phyloP scores from a whole-genome alignment of 2,113 vertebrate genomes.

The Dascyllus trimaculatus region DNA sequence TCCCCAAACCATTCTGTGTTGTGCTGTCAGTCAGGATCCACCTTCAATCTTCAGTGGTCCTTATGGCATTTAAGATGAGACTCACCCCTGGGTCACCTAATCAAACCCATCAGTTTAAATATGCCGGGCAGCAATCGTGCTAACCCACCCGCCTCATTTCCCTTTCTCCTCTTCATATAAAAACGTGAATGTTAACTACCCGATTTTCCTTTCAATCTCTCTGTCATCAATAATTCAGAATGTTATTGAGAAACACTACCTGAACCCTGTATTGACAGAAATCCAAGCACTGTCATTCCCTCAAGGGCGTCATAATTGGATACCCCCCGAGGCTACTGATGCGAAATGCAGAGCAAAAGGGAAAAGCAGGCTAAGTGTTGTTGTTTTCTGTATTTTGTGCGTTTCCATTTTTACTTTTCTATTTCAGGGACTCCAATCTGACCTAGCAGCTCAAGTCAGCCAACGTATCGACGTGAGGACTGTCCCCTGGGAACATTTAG shows the following conservation, averaged over 20 bases:
- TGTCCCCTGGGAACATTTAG: slow-evolving; percentile 25
- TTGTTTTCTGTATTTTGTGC: slow-evolving; percentile 55
- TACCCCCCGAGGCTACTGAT: slow-evolving; percentile 61
- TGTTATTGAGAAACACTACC: slow-evolving; percentile 84
- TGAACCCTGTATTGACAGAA: slow-evolving; percentile 83
- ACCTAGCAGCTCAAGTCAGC: slow-evolving; percentile 45
- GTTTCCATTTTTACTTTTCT: slow-evolving; percentile 72
- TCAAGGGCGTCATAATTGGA: slow-evolving; percentile 82
- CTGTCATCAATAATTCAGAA: slow-evolving; percentile 83
- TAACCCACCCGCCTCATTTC: slow-evolving; percentile 36
- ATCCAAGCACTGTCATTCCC: slow-evolving; percentile 78
- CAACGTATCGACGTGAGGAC: slow-evolving; percentile 23
- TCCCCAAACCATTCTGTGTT: slow-evolving; percentile 37
- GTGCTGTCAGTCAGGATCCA: slow-evolving; percentile 36
- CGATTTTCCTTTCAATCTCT: slow-evolving; percentile 58
- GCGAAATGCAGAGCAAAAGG: slow-evolving; percentile 32
- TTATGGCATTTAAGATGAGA: slow-evolving; percentile 38
- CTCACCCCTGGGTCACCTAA: slow-evolving; percentile 42
- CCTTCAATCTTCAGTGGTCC: slow-evolving; percentile 33
- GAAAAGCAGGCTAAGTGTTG: slow-evolving; percentile 43
- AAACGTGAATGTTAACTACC: slow-evolving; percentile 73
- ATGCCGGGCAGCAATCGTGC: slow-evolving; percentile 48
- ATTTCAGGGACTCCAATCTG: slow-evolving; percentile 58
- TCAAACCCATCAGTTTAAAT: slow-evolving; percentile 67
- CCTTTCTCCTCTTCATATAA: slow-evolving; percentile 57